phyloP scores from a whole-genome alignment of 2,888 invertebrate species.

The Himalopsyche japonica region DNA sequence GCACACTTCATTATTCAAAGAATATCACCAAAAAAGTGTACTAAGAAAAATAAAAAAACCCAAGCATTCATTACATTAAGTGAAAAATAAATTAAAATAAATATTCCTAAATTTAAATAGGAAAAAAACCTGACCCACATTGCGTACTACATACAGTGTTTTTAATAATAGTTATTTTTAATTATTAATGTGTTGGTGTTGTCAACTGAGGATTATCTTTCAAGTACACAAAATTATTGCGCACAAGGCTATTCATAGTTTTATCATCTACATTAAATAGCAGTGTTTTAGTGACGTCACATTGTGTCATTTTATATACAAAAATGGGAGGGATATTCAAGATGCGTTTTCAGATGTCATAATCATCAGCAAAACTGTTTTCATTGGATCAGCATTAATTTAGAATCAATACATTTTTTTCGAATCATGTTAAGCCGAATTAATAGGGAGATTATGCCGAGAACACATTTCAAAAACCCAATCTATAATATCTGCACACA shows the following conservation, averaged over 20 bases:
- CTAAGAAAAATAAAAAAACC: not conserved
- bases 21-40: no score
- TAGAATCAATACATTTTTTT: not conserved
- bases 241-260: not conserved
- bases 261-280: not conserved
- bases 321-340: not conserved
- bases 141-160: not conserved
- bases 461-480: not conserved
- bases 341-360: not conserved
- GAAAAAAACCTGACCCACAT: not conserved
- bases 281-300: not conserved
- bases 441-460: not conserved
- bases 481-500: not conserved
- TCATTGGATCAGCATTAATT: no score
- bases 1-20: no score
- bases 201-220: not conserved
- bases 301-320: not conserved
- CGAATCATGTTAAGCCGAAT: not conserved
- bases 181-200: not conserved
- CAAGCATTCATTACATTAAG: not conserved
- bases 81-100: slow-evolving; percentile 11
- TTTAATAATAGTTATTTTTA: not conserved
- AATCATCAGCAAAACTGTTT: no score
- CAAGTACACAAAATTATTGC: no score
- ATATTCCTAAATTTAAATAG: slow-evolving; percentile 5